Base-by-base conservation (phyloP, 2,888 invertebrate species). In the Clivina fossor region DNA sequence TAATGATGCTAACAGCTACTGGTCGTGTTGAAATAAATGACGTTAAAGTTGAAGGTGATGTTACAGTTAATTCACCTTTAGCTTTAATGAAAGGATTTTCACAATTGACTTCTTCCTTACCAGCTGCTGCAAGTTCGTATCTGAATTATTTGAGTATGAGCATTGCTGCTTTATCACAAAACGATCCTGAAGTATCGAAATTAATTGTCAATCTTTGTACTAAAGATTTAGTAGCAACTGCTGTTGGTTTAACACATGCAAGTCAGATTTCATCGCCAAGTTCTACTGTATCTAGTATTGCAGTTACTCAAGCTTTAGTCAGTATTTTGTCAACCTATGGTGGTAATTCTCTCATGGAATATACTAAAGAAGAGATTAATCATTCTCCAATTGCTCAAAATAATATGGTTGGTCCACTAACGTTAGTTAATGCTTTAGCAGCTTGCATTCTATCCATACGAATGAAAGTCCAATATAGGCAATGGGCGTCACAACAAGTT, bases 401-500 rank as follows among this genome's bases (percentile, higher is more conserved):
- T 7, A 62, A 58, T 19, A 66, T 64, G 38, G 57, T 63, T 1
- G 68, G 73, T 28, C 76, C 78, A 1, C 68, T 82, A 32, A 76
- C 78, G 53, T 69, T 84, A 33, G 78, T 81, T 28, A 81, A 83
- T 68, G 80, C 83, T 3, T 67, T 83, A 41, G 76, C 82, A 3
- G 80, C 81, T 1, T 83, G 80, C 68, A 74, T 81, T 8, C 69
- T 83, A 58, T 82, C 83, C 0, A 73, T 74, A 15, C 73, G 76
- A 43, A 71, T 81, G n/a, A 71, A 75, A 33, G 70, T 76, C 9
- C 69, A 69, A 19, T 75, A 79, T 61, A 73, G 81, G 24, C 79
- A 81, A 65, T 84, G 83, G 84, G 81, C 83, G 0, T 75, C 79
- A 1, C 78, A 80, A 58, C 81, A 82, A 66, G 69, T 84, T 58